Conservation (phyloP, 2,113 vertebrate species). For the Solea senegalensis region DNA sequence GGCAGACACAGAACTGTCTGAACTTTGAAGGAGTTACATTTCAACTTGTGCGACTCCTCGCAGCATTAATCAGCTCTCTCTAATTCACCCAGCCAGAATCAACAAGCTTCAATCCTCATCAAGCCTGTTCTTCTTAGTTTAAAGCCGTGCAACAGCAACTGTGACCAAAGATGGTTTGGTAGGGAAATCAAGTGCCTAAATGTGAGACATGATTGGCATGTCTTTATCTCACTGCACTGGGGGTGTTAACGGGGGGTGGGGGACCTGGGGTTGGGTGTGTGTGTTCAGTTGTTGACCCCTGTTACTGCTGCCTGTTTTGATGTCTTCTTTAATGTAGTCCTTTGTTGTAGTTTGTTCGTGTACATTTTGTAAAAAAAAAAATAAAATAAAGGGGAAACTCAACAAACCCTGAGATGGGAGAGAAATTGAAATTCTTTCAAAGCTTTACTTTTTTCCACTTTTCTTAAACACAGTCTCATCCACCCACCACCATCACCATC, state of each 20-base stretch:
- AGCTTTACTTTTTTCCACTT: conserved; percentile 1
- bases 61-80: conserved; percentile 19
- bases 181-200: conserved; percentile 80
- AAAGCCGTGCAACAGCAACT: conserved; percentile 59
- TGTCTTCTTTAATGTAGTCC: conserved; percentile 79
- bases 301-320: conserved; percentile 77
- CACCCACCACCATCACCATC: neutral
- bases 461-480: neutral
- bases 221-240: conserved; percentile 77
- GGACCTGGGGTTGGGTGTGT: conserved; percentile 64
- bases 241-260: conserved; percentile 62
- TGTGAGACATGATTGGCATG: conserved; percentile 75
- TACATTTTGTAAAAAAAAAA: conserved; percentile 79
- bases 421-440: conserved; percentile 24
- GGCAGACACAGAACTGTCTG: conserved; percentile 34
- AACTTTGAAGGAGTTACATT: conserved; percentile 26
- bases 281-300: conserved; percentile 72
- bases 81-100: conserved; percentile 30
- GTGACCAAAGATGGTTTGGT: conserved; percentile 78
- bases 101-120: conserved; percentile 44
- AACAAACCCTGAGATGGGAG: conserved; percentile 28
- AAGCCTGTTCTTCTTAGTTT: conserved; percentile 49
- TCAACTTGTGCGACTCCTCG: conserved; percentile 16
- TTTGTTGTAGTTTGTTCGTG: conserved; percentile 77
- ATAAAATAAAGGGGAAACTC: conserved; percentile 72